Percentiles rank a stretch among this genome's conserved stretches.
Evolutionary conservation across 2,797 vertebrate genomes (phyloP).

Genomic region (Anguilla obscura): DNA sequence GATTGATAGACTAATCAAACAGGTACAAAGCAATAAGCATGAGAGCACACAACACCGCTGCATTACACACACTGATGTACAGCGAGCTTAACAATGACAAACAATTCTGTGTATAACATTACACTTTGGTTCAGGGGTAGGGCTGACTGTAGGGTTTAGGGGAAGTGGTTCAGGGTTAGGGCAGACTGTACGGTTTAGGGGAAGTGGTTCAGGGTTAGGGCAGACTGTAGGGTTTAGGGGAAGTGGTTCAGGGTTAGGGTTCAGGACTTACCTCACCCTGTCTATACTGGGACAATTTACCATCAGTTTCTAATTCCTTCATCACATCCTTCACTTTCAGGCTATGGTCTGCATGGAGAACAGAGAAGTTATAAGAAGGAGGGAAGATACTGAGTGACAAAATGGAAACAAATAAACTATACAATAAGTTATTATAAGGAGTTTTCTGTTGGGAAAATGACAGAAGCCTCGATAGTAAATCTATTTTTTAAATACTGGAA

Average conservation of each 20-base stretch:
- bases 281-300: slow-evolving; percentile 69
- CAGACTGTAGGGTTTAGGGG: background rate
- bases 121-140: background rate
- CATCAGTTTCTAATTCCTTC: slow-evolving; percentile 78
- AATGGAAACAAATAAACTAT: background rate
- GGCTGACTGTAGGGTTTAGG: background rate
- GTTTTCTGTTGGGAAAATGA: too few relatives aligned
- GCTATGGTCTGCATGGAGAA: slow-evolving; percentile 72
- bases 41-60: background rate
- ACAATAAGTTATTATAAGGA: background rate
- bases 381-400: background rate
- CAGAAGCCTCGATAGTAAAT: too few relatives aligned
- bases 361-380: background rate
- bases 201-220: background rate
- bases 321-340: slow-evolving; percentile 84
- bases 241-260: background rate
- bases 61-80: too few relatives aligned
- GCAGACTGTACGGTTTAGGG: background rate
- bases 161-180: background rate
- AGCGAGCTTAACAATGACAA: background rate
- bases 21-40: background rate
- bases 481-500: background rate
- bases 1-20: slow-evolving; percentile 71
- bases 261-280: slow-evolving; percentile 74
- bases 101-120: background rate